phyloP scores from a whole-genome alignment of 2,797 vertebrate genomes.

The Gouania willdenowi region DNA sequence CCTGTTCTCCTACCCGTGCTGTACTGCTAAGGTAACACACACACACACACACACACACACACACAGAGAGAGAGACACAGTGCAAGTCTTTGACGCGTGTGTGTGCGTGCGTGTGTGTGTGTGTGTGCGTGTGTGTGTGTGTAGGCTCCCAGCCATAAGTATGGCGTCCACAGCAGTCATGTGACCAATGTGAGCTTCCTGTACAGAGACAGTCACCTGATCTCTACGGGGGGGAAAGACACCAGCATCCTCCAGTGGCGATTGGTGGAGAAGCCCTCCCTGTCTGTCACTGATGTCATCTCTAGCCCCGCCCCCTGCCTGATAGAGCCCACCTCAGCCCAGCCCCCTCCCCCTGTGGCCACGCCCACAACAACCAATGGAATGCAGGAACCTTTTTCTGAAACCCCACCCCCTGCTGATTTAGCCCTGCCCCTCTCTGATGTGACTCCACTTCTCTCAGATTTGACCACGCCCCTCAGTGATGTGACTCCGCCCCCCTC shows the following conservation, averaged over 20 bases:
- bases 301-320: constrained; percentile 56
- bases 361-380: constrained; percentile 56
- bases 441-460: constrained; percentile 31
- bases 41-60: neutral
- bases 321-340: constrained; percentile 23
- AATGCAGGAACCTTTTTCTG: constrained; percentile 52
- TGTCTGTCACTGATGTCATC: constrained; percentile 53
- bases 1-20: constrained; percentile 95
- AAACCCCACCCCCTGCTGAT: constrained; percentile 41
- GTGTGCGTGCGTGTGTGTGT: too few species aligned
- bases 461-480: constrained; percentile 32
- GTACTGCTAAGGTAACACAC: constrained; percentile 84
- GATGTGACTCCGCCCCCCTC: constrained; percentile 61
- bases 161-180: constrained; percentile 96
- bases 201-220: constrained; percentile 85
- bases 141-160: constrained; percentile 94
- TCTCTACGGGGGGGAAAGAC: constrained; percentile 97
- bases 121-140: neutral
- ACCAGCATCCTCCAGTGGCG: constrained; percentile 97
- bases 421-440: constrained; percentile 44
- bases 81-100: neutral
- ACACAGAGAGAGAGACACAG: neutral
- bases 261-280: constrained; percentile 81
- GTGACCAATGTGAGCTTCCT: constrained; percentile 98
- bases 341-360: neutral